Evolutionary conservation across 2,797 vertebrate genomes (phyloP), one percentile per base, ranked within the genome.

Genomic region (Danio tinwini): DNA sequence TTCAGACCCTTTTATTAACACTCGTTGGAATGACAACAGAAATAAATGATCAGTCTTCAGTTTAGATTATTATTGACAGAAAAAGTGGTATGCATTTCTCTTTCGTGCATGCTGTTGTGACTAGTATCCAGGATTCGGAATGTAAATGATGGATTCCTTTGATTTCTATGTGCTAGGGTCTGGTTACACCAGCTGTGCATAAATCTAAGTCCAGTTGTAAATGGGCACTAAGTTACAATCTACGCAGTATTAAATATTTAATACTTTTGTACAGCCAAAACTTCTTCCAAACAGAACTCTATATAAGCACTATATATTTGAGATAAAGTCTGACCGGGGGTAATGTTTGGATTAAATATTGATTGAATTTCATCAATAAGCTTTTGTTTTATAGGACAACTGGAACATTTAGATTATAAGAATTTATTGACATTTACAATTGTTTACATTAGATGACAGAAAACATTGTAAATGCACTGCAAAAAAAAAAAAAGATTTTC

Each of bases 111-210:
- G n/a, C 17, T 55, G 29, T 45, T 7, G n/a, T 64, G n/a, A 39
- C 37, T 61, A 37, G 5, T 52, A 52, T 21, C 4, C 4, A 7
- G 5, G 9, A 52, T 69, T 52, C 5, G 37, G 21, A 59, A 37
- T 53, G 9, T 9, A 0, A 9, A 39, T 37, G 29, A 37, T 37
- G 14, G 6, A 59, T 55, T n/a, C 52, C n/a, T 55, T 21, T 12
- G 1, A 59, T 52, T 39, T 40, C 11, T 13, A n/a, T 53, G 10
- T 17, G 16, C 16, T 16, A 12, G 29, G 16, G 37, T 53, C 11
- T 2, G 67, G 67, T 53, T 70, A n/a, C 50, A 70, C 49, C 49
- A 53, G 49, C 67, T 40, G 49, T 70, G 16, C 16, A 29, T 29
- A 19, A 37, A 12, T 47, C 7, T 14, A 19, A 37, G 12, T 47